These are phyloP conservation scores for Ophion ventricosus DNA, from an alignment of 2,888 invertebrate genomes.

Conservation along the genomic window DNA sequence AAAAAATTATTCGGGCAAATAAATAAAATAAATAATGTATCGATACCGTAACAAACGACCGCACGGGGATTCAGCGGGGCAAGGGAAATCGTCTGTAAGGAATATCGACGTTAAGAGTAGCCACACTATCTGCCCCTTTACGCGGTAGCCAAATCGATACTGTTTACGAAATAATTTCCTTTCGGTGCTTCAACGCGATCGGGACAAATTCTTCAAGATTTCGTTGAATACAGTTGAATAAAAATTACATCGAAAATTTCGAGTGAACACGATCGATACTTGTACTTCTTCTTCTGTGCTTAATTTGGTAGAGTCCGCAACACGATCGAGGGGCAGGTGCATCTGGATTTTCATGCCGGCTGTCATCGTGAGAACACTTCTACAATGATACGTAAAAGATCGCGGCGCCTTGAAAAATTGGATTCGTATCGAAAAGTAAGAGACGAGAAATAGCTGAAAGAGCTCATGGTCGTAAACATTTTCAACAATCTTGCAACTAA, in stretches of 20 bases:
- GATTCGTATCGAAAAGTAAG: not conserved
- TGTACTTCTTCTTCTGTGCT: not conserved
- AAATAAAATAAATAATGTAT: not conserved
- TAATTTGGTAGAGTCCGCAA: not conserved
- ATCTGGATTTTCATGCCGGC: not conserved
- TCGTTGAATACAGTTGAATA: not conserved
- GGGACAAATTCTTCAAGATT: not conserved
- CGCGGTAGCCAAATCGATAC: not conserved
- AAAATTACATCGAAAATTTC: not conserved
- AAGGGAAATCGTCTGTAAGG: not conserved
- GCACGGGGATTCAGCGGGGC: slow-evolving; percentile 5
- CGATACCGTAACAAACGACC: slow-evolving; percentile 57
- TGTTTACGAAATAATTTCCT: not conserved
- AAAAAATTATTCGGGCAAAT: slow-evolving; percentile 26
- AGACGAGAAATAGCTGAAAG: too few species aligned
- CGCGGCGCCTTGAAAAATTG: not conserved
- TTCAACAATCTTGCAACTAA: too few species aligned
- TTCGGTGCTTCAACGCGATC: not conserved
- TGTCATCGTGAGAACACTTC: not conserved
- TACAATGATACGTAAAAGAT: not conserved
- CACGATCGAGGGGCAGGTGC: not conserved
- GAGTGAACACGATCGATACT: not conserved
- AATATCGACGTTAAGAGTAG: not conserved
- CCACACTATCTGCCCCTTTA: not conserved
- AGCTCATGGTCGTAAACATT: too few species aligned